Conservation (phyloP, 2,888 invertebrate species). For the Lasiommata megera region DNA sequence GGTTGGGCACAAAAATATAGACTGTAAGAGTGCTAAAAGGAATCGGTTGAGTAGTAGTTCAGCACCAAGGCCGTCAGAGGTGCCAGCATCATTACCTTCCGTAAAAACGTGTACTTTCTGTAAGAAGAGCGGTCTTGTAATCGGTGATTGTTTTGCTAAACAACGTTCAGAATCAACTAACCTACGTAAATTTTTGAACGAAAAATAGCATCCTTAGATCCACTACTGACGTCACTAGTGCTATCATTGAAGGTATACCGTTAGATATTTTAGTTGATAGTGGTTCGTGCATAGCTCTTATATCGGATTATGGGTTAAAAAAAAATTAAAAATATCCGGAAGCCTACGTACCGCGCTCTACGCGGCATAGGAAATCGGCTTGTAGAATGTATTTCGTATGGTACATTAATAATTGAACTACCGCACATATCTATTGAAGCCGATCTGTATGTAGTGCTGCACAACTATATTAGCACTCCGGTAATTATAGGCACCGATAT, state of each 20-base stretch:
- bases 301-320: too few relatives aligned
- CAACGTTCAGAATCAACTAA: background rate
- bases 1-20: too few relatives aligned
- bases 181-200: background rate
- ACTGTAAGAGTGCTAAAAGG: too few relatives aligned
- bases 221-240: background rate
- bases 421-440: constrained; percentile 12
- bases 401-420: constrained; percentile 14
- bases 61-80: too few relatives aligned
- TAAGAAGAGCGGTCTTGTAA: background rate
- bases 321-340: too few relatives aligned
- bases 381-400: constrained; percentile 11
- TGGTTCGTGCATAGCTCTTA: constrained; percentile 27
- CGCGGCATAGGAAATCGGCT: constrained; percentile 20
- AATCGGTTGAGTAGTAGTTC: too few relatives aligned
- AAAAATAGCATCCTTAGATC: too few relatives aligned
- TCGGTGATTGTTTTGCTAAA: background rate
- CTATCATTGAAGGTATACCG: background rate
- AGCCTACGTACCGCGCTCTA: constrained; percentile 8
- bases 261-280: constrained; percentile 35
- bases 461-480: constrained; percentile 17
- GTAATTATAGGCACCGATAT: constrained; percentile 28
- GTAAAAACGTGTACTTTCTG: background rate
- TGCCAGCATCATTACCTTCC: too few relatives aligned
- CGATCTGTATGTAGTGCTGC: constrained; percentile 23